Evolutionary conservation across 1,140 invertebrate species (phyloP).

Genomic region (Habropoda laboriosa): DNA sequence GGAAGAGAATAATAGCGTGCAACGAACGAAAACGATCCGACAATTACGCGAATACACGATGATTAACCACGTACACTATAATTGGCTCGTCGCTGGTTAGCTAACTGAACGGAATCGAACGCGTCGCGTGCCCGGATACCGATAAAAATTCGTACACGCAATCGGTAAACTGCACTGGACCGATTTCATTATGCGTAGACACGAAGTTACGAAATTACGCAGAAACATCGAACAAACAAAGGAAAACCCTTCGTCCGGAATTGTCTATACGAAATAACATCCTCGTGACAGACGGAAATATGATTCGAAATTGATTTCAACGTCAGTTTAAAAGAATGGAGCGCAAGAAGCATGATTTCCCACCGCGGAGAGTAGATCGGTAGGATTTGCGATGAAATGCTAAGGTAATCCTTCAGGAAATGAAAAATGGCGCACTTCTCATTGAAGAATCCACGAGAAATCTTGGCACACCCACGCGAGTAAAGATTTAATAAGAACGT

Average conservation of each 20-base stretch:
- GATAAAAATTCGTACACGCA: conserved; percentile 13
- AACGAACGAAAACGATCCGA: not conserved
- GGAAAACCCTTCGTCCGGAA: no score
- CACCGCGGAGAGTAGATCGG: not conserved
- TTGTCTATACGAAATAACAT: no score
- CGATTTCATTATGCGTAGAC: not conserved
- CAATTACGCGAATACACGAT: conserved; percentile 7
- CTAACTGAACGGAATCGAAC: not conserved
- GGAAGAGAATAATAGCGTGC: not conserved
- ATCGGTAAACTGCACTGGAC: not conserved
- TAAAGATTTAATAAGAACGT: conserved; percentile 7
- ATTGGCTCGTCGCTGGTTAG: conserved; percentile 29
- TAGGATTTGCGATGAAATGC: not conserved
- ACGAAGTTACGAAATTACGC: no score
- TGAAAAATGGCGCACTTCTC: not conserved
- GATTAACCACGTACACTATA: conserved; percentile 22
- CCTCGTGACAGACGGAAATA: not conserved
- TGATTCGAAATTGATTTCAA: not conserved
- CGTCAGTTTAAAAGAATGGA: not conserved
- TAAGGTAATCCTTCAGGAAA: conserved; percentile 4
- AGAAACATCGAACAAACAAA: no score
- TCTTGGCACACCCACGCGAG: not conserved
- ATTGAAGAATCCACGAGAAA: not conserved
- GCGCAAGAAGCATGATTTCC: not conserved
- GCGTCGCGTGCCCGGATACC: not conserved